These are phyloP conservation scores for Periparus ater DNA, from an alignment of 2,797 vertebrate species.

Conservation along the genomic window DNA sequence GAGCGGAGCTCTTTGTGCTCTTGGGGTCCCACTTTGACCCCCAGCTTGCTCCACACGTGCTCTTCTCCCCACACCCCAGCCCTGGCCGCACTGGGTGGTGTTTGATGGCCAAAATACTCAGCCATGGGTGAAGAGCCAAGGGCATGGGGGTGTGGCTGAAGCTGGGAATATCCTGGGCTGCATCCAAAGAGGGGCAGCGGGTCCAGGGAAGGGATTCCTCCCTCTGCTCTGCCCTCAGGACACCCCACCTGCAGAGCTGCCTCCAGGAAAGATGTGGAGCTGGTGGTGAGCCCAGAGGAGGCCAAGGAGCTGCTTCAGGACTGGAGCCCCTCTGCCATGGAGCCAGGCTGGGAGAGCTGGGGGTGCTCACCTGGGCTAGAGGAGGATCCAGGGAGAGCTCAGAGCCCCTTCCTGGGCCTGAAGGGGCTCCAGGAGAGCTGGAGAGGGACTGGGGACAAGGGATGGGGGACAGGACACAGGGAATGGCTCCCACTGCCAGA, in stretches of 20 bases:
- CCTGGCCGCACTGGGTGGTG: not conserved
- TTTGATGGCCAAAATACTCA: not conserved
- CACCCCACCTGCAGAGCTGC: not conserved
- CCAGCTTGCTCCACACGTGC: not conserved
- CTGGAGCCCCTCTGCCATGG: not conserved
- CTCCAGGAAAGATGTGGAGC: not conserved
- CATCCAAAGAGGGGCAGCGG: not conserved
- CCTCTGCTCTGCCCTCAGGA: not conserved
- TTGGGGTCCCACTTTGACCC: fast-evolving
- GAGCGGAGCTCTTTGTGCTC: not conserved
- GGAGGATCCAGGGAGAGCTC: fast-evolving
- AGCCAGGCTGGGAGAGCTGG: not conserved
- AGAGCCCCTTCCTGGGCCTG: fast-evolving
- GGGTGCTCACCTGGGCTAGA: not conserved
- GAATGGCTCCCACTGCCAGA: too few species aligned
- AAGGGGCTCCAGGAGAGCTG: not conserved
- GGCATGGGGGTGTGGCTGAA: fast-evolving
- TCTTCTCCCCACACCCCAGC: fast-evolving
- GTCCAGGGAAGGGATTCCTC: not conserved
- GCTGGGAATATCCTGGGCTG: not conserved
- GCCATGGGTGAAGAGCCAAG: not conserved
- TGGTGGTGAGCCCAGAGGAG: not conserved
- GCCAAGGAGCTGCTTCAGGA: fast-evolving
- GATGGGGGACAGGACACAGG: not conserved
- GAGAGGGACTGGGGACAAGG: not conserved